A percentile compares a stretch with the other conserved stretches of the same genome.
These are phyloP conservation scores for Casuarius casuarius DNA, from an alignment of 2,113 vertebrate species.

Conservation along the genomic window DNA sequence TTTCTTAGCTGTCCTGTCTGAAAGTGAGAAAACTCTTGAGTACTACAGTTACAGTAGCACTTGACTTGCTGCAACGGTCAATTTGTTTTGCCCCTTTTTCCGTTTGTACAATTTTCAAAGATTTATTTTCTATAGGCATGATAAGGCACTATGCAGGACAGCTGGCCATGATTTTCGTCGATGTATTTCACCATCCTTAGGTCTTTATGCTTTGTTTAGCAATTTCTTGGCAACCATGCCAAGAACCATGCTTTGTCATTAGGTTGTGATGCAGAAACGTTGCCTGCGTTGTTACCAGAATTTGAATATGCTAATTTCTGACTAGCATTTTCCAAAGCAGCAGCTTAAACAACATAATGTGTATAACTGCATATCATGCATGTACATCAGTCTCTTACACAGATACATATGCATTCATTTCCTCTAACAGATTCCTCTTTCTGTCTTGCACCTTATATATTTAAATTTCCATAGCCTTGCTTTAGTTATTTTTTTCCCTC, in stretches of 20 bases:
- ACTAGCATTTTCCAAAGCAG: neutral
- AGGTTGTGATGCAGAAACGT: neutral
- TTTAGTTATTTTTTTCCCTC: neutral
- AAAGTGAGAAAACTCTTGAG: fast-evolving
- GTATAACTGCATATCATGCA: neutral
- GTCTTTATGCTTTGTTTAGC: conserved; percentile 3
- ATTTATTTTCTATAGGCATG: neutral
- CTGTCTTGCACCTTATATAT: neutral
- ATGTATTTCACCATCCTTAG: neutral
- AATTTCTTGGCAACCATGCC: neutral
- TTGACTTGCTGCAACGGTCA: fast-evolving
- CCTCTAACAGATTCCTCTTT: neutral
- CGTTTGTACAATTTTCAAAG: neutral
- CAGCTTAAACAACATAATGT: neutral
- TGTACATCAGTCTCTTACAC: neutral
- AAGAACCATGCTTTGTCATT: neutral
- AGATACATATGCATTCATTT: neutral
- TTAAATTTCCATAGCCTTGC: neutral
- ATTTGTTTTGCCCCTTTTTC: neutral
- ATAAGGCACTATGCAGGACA: neutral
- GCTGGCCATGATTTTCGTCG: neutral
- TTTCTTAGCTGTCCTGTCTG: neutral
- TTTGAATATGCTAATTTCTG: neutral
- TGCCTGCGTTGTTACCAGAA: neutral
- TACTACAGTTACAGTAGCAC: neutral